Base-by-base conservation (phyloP, 2,888 invertebrate species). In the Rugalucina vietnamica region DNA sequence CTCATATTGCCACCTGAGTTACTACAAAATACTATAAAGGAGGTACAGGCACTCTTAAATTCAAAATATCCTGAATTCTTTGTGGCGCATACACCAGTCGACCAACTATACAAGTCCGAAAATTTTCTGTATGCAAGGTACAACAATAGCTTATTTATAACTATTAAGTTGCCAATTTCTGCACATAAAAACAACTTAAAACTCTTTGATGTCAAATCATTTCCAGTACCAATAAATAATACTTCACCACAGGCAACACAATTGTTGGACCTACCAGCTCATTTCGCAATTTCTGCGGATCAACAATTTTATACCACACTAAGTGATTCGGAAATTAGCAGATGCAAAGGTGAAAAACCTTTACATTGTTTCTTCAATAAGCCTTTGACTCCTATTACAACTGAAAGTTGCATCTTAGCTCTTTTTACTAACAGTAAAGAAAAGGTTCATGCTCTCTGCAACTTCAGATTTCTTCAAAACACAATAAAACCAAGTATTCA, bases 371-470 rank as follows among this genome's bases (percentile, higher is more conserved):
- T 37, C 18, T 72, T 72, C 49, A 72, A 72, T 21, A 36, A 39
- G 10, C 34, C 70, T 5, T 39, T 70, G 36, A 1, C 4, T 3
- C 72, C 72, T 29, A 49, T 72, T 39, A 72, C 72, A 2, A 43
- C 72, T 27, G 27, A 39, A 43, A 43, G 43, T 24, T 72, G 72
- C 49, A 49, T 72, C 18, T 43, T 72, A 72, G 72, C 72, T 24
- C 43, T 72, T 8, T 72, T 43, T 43, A 39, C 39, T 14, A 49
- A 49, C 27, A 72, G 27, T 24, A 39, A 72, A 29, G 72, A 39
- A 43, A 49, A 43, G 5, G 72, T 39, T 10, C 72, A 72, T 72
- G 8, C 72, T 1, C 34, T 43, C 8, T 72, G 43, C 39, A 43
- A 72, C 21, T 72, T 72, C 29, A 24, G 72, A 49, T 72, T 72